A percentile compares a stretch with the other conserved stretches of the same genome.
Conservation (phyloP, 2,888 invertebrate species). For the Hirtodrosophila confusa region DNA sequence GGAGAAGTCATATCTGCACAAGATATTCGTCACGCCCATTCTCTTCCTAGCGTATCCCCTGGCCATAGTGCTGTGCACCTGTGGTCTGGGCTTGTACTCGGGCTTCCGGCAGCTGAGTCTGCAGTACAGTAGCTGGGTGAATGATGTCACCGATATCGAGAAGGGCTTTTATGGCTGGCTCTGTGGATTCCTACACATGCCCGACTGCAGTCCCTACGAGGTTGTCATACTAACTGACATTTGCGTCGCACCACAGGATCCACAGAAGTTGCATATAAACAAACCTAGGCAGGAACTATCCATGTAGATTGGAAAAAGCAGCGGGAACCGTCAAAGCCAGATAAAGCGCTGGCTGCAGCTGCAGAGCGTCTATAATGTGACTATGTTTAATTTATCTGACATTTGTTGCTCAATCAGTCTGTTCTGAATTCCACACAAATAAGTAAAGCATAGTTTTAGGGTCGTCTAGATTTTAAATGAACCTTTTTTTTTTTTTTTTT, state of each 20-base stretch:
- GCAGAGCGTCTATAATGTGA: slow-evolving; percentile 5
- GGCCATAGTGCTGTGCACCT: slow-evolving; percentile 87
- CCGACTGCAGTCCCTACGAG: slow-evolving; percentile 91
- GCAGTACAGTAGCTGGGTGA: slow-evolving; percentile 88
- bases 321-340: slow-evolving; percentile 34
- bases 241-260: slow-evolving; percentile 74
- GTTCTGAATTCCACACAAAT: background rate
- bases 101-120: slow-evolving; percentile 89
- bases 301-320: slow-evolving; percentile 68
- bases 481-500: no score
- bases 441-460: no score
- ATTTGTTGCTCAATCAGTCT: background rate
- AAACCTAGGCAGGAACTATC: slow-evolving; percentile 84
- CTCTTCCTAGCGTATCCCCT: slow-evolving; percentile 89
- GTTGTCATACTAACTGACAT: slow-evolving; percentile 86
- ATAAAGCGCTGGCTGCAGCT: slow-evolving; percentile 30
- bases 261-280: slow-evolving; percentile 80
- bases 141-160: slow-evolving; percentile 89
- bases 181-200: slow-evolving; percentile 87
- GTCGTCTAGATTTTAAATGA: no score
- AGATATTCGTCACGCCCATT: slow-evolving; percentile 88
- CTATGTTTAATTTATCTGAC: slow-evolving; percentile 1
- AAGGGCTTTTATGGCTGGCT: slow-evolving; percentile 92
- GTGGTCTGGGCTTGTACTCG: slow-evolving; percentile 88
- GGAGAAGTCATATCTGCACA: slow-evolving; percentile 87